Conservation (phyloP, 1,140 invertebrate genomes). For the Diachasmimorpha longicaudata region DNA sequence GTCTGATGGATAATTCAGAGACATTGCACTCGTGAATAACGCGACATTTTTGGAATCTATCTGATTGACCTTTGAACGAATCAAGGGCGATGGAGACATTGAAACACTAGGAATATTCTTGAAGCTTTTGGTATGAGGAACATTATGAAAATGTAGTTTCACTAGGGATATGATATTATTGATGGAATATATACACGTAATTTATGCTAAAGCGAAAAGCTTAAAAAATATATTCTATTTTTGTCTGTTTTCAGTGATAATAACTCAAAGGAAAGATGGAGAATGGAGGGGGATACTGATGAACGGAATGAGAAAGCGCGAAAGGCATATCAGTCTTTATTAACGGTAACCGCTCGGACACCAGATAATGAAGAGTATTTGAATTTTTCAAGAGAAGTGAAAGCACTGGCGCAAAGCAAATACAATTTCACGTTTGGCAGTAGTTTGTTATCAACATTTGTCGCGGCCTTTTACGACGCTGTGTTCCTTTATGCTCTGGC, state of each 20-base stretch:
- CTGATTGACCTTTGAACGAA: too few relatives aligned
- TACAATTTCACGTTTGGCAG: slow-evolving; percentile 83
- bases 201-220: too few relatives aligned
- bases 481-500: slow-evolving; percentile 92
- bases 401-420: slow-evolving; percentile 75
- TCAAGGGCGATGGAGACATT: too few relatives aligned
- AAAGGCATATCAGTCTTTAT: slow-evolving; percentile 86
- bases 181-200: too few relatives aligned
- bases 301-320: slow-evolving; percentile 84
- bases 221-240: too few relatives aligned
- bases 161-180: too few relatives aligned
- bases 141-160: too few relatives aligned
- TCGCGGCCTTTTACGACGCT: slow-evolving; percentile 94
- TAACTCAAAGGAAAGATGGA: slow-evolving; percentile 77
- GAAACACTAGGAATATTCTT: too few relatives aligned
- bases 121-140: too few relatives aligned
- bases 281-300: slow-evolving; percentile 76
- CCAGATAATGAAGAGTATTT: slow-evolving; percentile 81
- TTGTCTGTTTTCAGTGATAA: slow-evolving; percentile 49
- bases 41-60: too few relatives aligned
- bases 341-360: slow-evolving; percentile 87
- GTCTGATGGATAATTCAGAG: too few relatives aligned
- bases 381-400: slow-evolving; percentile 82
- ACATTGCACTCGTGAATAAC: too few relatives aligned
- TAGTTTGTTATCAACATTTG: slow-evolving; percentile 80